Evolutionary conservation across 2,113 vertebrate genomes (phyloP).

Genomic region (Pantherophis guttatus): DNA sequence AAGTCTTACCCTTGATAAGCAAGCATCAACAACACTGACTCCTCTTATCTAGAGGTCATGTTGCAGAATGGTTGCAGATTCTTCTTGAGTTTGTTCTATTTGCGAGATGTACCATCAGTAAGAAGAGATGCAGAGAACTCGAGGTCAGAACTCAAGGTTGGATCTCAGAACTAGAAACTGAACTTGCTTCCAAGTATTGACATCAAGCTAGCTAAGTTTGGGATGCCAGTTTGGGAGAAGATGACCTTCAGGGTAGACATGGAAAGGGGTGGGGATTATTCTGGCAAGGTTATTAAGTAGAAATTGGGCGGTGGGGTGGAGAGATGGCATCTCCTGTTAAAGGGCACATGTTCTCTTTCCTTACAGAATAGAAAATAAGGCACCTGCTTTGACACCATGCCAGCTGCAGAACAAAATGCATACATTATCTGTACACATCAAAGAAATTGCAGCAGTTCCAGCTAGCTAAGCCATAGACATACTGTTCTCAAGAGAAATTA

Average conservation of each 20-base stretch:
- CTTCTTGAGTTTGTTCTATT: background rate
- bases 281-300: background rate
- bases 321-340: background rate
- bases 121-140: background rate
- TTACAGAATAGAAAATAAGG: conserved; percentile 6
- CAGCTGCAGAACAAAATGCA: background rate
- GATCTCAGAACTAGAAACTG: background rate
- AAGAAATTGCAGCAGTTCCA: background rate
- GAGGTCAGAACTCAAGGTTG: background rate
- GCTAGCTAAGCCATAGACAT: background rate
- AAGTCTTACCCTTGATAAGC: background rate
- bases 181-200: background rate
- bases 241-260: background rate
- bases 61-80: background rate
- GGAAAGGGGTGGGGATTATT: background rate
- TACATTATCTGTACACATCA: background rate
- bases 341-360: background rate
- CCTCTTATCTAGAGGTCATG: background rate
- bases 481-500: background rate
- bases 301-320: background rate
- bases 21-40: background rate
- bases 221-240: background rate
- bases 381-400: background rate
- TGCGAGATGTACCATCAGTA: background rate
- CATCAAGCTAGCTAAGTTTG: background rate